phyloP scores from a whole-genome alignment of 2,888 invertebrate species.

The Axea sp. region DNA sequence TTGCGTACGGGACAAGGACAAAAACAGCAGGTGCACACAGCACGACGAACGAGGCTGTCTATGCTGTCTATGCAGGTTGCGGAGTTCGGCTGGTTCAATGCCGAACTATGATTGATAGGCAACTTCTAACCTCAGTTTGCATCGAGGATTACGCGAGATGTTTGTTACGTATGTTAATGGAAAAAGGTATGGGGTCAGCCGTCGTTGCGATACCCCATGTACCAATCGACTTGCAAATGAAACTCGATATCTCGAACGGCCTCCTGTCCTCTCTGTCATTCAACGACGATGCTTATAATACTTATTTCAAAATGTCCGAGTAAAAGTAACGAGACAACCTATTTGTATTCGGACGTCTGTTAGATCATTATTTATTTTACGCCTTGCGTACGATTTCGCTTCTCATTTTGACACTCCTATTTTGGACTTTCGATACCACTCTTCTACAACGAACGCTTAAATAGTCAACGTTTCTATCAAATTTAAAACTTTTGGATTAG shows the following conservation, averaged over 20 bases:
- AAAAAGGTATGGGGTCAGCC: conserved; percentile 63
- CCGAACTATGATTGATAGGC: conserved; percentile 76
- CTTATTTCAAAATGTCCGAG: conserved; percentile 49
- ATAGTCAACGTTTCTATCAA: no score
- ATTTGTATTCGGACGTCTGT: conserved; percentile 35
- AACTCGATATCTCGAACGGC: conserved; percentile 66
- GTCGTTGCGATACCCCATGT: conserved; percentile 62
- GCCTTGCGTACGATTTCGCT: not conserved
- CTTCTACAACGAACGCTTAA: no score
- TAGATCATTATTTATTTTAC: conserved; percentile 20
- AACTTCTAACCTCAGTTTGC: conserved; percentile 76
- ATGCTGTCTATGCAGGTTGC: conserved; percentile 38
- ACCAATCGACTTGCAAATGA: conserved; percentile 70
- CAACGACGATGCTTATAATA: conserved; percentile 45
- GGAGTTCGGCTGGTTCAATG: conserved; percentile 74
- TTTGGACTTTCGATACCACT: no score
- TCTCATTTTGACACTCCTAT: not conserved
- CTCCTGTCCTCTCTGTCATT: conserved; percentile 56
- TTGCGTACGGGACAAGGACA: conserved; percentile 36
- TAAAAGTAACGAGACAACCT: conserved; percentile 54
- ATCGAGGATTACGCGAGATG: conserved; percentile 71
- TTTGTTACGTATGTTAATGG: conserved; percentile 71
- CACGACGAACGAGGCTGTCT: conserved; percentile 27
- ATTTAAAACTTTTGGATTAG: no score
- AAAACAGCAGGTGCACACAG: conserved; percentile 28